Percentiles rank a stretch among this genome's conserved stretches.
Conservation (phyloP, 2,113 vertebrate species). For the Paracanthobrama guichenoti region DNA sequence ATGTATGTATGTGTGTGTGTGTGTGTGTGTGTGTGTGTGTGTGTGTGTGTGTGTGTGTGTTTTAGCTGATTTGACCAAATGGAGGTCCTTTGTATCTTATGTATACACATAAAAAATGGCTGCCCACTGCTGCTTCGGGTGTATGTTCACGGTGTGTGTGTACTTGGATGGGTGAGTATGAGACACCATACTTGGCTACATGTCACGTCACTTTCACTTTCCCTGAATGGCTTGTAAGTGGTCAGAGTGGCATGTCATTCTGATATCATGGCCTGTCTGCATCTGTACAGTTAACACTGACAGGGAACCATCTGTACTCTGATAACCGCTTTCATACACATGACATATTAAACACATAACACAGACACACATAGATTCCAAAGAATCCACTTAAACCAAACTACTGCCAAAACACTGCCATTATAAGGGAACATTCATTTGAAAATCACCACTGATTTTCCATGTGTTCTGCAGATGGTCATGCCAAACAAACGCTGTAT, state of each 20-base stretch:
- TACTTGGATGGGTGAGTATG: no score
- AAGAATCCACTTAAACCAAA: background rate
- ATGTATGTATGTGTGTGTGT: no score
- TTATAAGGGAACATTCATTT: background rate
- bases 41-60: no score
- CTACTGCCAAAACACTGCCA: slow-evolving; percentile 1
- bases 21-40: no score
- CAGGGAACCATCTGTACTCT: slow-evolving; percentile 19
- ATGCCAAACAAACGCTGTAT: slow-evolving; percentile 4
- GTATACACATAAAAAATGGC: no score
- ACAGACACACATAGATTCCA: slow-evolving; percentile 9
- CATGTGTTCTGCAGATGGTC: background rate
- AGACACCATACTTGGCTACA: no score
- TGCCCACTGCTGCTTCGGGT: no score
- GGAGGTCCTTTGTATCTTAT: background rate
- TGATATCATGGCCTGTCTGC: slow-evolving; percentile 46
- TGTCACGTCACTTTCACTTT: background rate
- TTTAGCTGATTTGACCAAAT: background rate
- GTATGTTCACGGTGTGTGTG: no score
- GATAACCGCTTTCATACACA: slow-evolving; percentile 8
- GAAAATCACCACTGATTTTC: background rate
- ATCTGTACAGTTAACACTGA: slow-evolving; percentile 43
- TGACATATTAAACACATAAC: slow-evolving; percentile 13
- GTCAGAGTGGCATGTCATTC: slow-evolving; percentile 16
- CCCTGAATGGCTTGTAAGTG: background rate